A percentile compares a stretch with the other conserved stretches of the same genome.
Conservation (phyloP, 2,113 vertebrate species). For the Hypomesus transpacificus region DNA sequence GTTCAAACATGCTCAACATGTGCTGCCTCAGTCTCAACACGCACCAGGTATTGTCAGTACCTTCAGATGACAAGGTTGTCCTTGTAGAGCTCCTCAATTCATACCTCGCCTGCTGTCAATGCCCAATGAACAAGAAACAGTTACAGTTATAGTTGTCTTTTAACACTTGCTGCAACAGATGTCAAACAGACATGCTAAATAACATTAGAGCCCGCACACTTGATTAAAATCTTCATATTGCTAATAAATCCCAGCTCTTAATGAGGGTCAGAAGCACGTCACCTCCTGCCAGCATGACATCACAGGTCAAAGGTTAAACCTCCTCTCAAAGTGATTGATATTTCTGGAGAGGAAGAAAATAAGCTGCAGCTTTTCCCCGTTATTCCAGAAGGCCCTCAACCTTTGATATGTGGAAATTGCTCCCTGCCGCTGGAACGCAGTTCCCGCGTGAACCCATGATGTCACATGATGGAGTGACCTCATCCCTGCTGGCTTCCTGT, state of each 20-base stretch:
- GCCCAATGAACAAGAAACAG: background rate
- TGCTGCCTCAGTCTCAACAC: slow-evolving; percentile 9
- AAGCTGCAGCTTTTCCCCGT: slow-evolving; percentile 54
- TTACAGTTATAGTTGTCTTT: background rate
- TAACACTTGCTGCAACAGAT: slow-evolving; percentile 32
- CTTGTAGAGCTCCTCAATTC: too few species aligned
- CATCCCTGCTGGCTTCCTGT: slow-evolving; percentile 43
- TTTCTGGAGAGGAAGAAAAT: slow-evolving; percentile 49
- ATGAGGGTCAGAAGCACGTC: slow-evolving; percentile 41
- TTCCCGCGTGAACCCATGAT: slow-evolving; percentile 51
- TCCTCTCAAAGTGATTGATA: slow-evolving; percentile 63
- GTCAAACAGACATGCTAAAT: slow-evolving; percentile 36
- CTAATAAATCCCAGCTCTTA: slow-evolving; percentile 55
- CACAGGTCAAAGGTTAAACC: slow-evolving; percentile 61
- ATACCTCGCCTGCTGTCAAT: too few species aligned
- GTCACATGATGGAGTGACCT: slow-evolving; percentile 60
- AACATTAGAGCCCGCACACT: slow-evolving; percentile 21
- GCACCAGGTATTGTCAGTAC: too few species aligned
- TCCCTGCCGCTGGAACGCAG: slow-evolving; percentile 53
- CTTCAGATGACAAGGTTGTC: too few species aligned
- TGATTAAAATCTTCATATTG: slow-evolving; percentile 54
- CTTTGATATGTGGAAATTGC: slow-evolving; percentile 63
- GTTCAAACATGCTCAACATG: slow-evolving; percentile 52
- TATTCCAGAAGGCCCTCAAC: slow-evolving; percentile 34
- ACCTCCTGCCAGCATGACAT: slow-evolving; percentile 54